A percentile compares a stretch with the other conserved stretches of the same genome.
Evolutionary conservation across 2,113 vertebrate species (phyloP).

Genomic region (Leucopsar rothschildi): DNA sequence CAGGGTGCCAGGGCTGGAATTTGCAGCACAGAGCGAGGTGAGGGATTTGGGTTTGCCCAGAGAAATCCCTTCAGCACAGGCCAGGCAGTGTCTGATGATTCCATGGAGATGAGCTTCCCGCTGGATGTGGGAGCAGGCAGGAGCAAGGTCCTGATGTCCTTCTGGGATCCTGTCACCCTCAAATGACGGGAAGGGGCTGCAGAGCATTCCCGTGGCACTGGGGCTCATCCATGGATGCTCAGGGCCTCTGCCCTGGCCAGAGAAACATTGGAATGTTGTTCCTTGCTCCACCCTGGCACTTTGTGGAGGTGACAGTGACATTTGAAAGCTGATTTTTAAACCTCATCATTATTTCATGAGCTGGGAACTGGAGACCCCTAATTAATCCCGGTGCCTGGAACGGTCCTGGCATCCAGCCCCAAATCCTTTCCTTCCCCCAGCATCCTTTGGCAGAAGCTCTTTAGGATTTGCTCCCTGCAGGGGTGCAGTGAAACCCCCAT

Average conservation of each 20-base stretch:
- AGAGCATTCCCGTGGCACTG: background rate
- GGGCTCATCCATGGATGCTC: background rate
- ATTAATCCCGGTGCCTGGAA: background rate
- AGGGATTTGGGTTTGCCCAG: background rate
- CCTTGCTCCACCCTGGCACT: background rate
- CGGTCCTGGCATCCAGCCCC: background rate
- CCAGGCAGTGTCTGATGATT: accelerated
- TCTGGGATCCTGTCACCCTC: accelerated
- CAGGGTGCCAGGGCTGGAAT: background rate
- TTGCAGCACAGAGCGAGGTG: accelerated
- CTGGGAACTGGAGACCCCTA: background rate
- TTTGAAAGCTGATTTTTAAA: background rate
- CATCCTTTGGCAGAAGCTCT: background rate
- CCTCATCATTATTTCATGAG: background rate
- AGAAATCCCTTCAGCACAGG: background rate
- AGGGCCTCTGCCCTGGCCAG: no score
- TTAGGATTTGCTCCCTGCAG: accelerated
- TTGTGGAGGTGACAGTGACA: background rate
- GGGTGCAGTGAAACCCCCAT: background rate
- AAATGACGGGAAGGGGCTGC: background rate
- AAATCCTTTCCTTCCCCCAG: background rate
- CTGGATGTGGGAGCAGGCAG: background rate
- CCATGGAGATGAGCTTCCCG: accelerated
- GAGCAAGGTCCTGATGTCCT: background rate
- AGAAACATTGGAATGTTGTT: background rate